phyloP scores from a whole-genome alignment of 2,888 invertebrate genomes.

The Sepioteuthis lessoniana region DNA sequence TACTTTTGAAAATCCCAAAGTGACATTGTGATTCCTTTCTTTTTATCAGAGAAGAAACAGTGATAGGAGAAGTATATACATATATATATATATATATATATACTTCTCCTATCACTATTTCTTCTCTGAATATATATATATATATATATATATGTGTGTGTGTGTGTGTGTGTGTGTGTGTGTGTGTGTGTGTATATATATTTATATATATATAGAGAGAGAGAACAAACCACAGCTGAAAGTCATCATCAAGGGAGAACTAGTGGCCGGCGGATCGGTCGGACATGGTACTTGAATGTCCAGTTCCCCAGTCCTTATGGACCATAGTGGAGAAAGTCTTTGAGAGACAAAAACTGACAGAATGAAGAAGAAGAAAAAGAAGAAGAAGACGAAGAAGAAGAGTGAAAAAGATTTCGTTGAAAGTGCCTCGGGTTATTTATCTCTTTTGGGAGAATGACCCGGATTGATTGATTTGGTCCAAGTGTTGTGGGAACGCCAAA shows the following conservation, averaged over 20 bases:
- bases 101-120: no score
- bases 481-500: background rate
- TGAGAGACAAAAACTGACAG: background rate
- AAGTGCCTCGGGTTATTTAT: background rate
- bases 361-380: background rate
- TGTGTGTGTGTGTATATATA: no score
- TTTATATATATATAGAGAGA: background rate
- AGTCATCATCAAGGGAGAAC: background rate
- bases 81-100: no score
- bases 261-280: constrained; percentile 1
- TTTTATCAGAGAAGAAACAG: background rate
- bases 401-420: background rate
- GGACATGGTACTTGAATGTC: background rate
- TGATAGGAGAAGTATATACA: background rate
- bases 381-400: background rate
- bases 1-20: background rate
- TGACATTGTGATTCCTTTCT: background rate
- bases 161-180: no score
- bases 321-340: background rate
- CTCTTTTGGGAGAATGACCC: background rate
- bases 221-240: background rate
- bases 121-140: no score
- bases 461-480: background rate
- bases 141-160: no score
- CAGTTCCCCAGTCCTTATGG: background rate